These are phyloP conservation scores for Pandion haliaetus DNA, from an alignment of 2,113 vertebrate genomes.

Conservation along the genomic window DNA sequence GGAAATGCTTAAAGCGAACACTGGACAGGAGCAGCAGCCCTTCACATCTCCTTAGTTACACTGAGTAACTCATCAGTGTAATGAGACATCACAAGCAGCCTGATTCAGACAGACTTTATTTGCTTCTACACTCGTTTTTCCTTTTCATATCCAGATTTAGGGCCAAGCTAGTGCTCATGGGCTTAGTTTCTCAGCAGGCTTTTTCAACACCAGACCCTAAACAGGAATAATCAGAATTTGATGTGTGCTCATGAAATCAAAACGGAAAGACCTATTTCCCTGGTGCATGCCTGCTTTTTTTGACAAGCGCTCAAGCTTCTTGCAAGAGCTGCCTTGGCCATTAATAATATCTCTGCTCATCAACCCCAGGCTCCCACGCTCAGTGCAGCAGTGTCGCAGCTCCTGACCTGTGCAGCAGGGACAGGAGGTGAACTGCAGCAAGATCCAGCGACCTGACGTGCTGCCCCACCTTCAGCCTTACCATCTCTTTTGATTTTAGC, in stretches of 20 bases:
- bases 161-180: background rate
- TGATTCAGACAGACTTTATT: background rate
- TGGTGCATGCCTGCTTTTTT: accelerated
- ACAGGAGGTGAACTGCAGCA: background rate
- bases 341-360: background rate
- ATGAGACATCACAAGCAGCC: background rate
- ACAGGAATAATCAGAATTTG: background rate
- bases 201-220: background rate
- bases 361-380: background rate
- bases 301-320: background rate
- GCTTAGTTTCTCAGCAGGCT: background rate
- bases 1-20: background rate
- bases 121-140: background rate
- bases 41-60: background rate
- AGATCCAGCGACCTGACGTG: accelerated
- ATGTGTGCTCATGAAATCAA: background rate
- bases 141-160: background rate
- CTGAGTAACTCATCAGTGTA: background rate
- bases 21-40: background rate
- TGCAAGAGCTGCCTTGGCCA: background rate
- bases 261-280: background rate
- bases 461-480: background rate
- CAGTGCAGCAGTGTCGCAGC: background rate
- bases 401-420: background rate
- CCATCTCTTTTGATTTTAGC: accelerated